These are phyloP conservation scores for Sycophaga agraensis DNA, from an alignment of 1,140 invertebrate genomes.

Conservation along the genomic window DNA sequence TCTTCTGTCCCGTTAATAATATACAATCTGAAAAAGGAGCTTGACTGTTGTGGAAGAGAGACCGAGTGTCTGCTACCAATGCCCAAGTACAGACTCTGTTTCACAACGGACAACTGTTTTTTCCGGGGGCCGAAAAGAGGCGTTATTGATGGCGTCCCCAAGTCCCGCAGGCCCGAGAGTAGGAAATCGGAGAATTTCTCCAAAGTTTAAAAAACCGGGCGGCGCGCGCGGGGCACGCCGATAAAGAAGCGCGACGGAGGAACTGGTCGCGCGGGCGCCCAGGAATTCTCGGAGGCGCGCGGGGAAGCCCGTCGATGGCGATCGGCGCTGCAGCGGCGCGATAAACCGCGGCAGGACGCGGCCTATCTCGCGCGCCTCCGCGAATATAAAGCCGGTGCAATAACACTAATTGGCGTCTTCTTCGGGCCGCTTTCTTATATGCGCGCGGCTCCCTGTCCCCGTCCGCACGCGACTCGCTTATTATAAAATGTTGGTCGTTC, in stretches of 20 bases:
- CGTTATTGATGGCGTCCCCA: neutral
- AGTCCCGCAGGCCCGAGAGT: neutral
- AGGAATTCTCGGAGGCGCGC: slow-evolving; percentile 13
- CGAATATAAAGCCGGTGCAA: slow-evolving; percentile 15
- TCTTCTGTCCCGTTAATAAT: too few species aligned
- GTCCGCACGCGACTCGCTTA: slow-evolving; percentile 15
- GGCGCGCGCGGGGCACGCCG: neutral
- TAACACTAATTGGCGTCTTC: slow-evolving; percentile 26
- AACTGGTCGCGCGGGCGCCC: slow-evolving; percentile 31
- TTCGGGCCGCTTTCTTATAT: too few species aligned
- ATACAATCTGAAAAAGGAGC: too few species aligned
- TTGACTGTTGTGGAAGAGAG: too few species aligned
- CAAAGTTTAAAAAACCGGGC: neutral
- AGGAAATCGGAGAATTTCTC: slow-evolving; percentile 19
- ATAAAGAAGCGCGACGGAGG: slow-evolving; percentile 3
- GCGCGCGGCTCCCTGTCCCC: too few species aligned
- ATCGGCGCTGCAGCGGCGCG: slow-evolving; percentile 29
- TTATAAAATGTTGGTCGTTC: neutral
- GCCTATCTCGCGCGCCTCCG: too few species aligned
- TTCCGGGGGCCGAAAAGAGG: neutral
- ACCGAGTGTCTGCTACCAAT: too few species aligned
- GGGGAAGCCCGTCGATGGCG: too few species aligned
- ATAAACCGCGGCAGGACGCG: slow-evolving; percentile 32
- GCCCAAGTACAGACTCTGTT: too few species aligned
- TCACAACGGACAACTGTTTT: neutral